These are phyloP conservation scores for Noturus placidus DNA, from an alignment of 2,113 vertebrate genomes.

Conservation along the genomic window DNA sequence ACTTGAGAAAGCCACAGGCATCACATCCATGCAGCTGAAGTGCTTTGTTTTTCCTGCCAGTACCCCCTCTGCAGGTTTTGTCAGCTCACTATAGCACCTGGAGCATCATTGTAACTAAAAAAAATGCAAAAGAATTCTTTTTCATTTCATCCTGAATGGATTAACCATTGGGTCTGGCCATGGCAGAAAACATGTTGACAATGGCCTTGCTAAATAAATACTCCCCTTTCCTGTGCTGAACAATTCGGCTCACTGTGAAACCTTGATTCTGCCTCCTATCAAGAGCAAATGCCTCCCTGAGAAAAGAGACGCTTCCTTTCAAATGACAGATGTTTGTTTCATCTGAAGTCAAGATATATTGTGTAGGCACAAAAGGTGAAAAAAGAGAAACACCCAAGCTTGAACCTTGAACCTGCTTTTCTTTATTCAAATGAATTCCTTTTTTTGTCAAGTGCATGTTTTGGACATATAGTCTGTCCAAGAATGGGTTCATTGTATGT, in stretches of 20 bases:
- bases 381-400: constrained; percentile 49
- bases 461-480: constrained; percentile 43
- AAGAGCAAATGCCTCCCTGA: constrained; percentile 61
- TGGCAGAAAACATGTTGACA: constrained; percentile 77
- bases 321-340: constrained; percentile 75
- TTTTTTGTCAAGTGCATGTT: constrained; percentile 54
- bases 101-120: constrained; percentile 82
- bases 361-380: constrained; percentile 56
- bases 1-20: constrained; percentile 73
- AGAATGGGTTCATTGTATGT: constrained; percentile 41
- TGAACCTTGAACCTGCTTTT: constrained; percentile 63
- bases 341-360: constrained; percentile 74
- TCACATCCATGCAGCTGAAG: constrained; percentile 78
- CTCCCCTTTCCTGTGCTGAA: constrained; percentile 67
- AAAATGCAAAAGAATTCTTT: constrained; percentile 74
- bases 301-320: constrained; percentile 68
- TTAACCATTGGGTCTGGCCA: constrained; percentile 70
- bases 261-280: constrained; percentile 70
- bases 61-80: constrained; percentile 69
- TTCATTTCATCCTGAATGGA: constrained; percentile 73
- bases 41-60: constrained; percentile 77
- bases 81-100: constrained; percentile 77
- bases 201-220: constrained; percentile 81
- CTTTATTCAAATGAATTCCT: constrained; percentile 56
- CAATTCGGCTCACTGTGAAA: constrained; percentile 75